Conservation (phyloP, 2,797 vertebrate genomes). For the Rhinogobio ventralis region DNA sequence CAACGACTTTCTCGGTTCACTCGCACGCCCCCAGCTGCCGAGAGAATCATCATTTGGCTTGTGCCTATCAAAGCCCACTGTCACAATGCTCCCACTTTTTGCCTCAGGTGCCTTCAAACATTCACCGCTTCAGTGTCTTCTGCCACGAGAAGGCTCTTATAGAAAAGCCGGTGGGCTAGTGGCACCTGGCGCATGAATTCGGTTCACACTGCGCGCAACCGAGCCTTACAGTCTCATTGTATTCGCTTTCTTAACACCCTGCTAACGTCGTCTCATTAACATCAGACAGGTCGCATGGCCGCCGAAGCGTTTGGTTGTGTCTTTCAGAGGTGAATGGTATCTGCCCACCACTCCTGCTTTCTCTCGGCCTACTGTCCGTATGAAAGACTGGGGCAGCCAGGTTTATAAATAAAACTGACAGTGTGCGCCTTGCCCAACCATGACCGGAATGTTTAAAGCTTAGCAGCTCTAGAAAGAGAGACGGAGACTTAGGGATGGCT, state of each 20-base stretch:
- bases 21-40: conserved; percentile 44
- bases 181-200: conserved; percentile 31
- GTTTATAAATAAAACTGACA: conserved; percentile 84
- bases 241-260: conserved; percentile 62
- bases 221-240: conserved; percentile 33
- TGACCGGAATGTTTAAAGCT: conserved; percentile 80
- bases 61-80: conserved; percentile 66
- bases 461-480: conserved; percentile 65
- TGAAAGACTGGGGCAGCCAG: conserved; percentile 75
- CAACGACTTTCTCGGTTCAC: conserved; percentile 48
- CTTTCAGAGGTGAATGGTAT: conserved; percentile 69
- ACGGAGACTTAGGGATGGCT: not conserved
- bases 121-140: conserved; percentile 55
- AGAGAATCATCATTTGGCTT: conserved; percentile 67
- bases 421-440: conserved; percentile 74
- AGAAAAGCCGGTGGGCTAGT: conserved; percentile 11
- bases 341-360: conserved; percentile 64
- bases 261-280: conserved; percentile 65
- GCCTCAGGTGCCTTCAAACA: conserved; percentile 67
- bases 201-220: not conserved
- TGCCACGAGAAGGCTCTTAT: conserved; percentile 44
- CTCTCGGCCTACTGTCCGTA: conserved; percentile 68
- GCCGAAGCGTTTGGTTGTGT: conserved; percentile 67
- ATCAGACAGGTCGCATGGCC: conserved; percentile 70
- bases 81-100: conserved; percentile 59